These are phyloP conservation scores for Theretra japonica DNA, from an alignment of 2,888 invertebrate species.

Conservation along the genomic window DNA sequence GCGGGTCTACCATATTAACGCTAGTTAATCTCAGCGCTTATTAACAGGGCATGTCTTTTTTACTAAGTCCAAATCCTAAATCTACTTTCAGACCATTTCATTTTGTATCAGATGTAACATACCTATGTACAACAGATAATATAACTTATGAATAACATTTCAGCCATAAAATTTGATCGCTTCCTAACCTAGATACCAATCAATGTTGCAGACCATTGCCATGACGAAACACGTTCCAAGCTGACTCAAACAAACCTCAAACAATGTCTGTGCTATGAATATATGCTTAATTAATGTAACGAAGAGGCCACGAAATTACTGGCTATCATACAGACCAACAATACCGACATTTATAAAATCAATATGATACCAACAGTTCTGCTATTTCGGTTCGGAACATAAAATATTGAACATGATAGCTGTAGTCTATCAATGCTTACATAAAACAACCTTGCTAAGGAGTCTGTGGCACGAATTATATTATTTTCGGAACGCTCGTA, in stretches of 20 bases:
- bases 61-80: too few species aligned
- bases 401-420: constrained; percentile 27
- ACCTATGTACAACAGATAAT: too few species aligned
- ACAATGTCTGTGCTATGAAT: background rate
- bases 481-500: too few species aligned
- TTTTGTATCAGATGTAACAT: too few species aligned
- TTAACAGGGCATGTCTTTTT: too few species aligned
- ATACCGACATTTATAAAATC: constrained; percentile 22
- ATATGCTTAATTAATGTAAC: background rate
- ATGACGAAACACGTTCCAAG: background rate
- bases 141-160: too few species aligned
- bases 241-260: background rate
- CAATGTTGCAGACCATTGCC: background rate
- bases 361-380: constrained; percentile 15
- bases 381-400: constrained; percentile 35
- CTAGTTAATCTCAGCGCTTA: too few species aligned
- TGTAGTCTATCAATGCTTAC: constrained; percentile 7
- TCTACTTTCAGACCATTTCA: too few species aligned
- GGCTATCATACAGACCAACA: background rate
- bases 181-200: background rate
- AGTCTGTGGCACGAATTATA: background rate
- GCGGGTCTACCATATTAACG: too few species aligned
- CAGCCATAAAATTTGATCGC: too few species aligned
- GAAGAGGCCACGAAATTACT: background rate
- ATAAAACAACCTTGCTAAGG: too few species aligned